A percentile compares a stretch with the other conserved stretches of the same genome.
phyloP scores from a whole-genome alignment of 2,113 vertebrate species.

The Cynopterus brachyotis region DNA sequence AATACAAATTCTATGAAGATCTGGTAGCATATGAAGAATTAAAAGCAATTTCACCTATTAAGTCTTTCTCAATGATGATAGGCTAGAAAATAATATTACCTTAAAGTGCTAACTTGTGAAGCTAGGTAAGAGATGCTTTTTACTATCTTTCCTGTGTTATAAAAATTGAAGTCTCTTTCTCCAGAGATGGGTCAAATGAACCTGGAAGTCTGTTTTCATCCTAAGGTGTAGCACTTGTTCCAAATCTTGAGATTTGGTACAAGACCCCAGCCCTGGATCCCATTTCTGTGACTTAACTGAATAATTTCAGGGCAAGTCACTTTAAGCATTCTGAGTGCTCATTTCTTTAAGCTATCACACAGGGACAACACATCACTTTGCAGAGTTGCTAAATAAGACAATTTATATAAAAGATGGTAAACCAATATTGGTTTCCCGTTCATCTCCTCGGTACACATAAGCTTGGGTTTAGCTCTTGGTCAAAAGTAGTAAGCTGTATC shows the following conservation, averaged over 20 bases:
- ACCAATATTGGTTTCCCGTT: neutral
- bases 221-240: neutral
- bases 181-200: neutral
- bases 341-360: neutral
- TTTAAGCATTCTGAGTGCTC: neutral
- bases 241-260: neutral
- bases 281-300: neutral
- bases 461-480: neutral
- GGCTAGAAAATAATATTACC: neutral
- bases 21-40: constrained; percentile 53
- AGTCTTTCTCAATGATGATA: constrained; percentile 40
- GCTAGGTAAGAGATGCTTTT: neutral
- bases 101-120: neutral
- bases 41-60: constrained; percentile 59
- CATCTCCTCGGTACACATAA: neutral
- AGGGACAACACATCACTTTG: neutral
- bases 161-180: neutral
- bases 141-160: neutral
- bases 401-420: neutral
- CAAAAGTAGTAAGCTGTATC: neutral
- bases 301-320: neutral
- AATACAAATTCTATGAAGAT: constrained; percentile 60
- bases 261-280: neutral
- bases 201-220: neutral
- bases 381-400: neutral